Conservation (phyloP, 2,113 vertebrate genomes). For the Herpetotheres cachinnans region DNA sequence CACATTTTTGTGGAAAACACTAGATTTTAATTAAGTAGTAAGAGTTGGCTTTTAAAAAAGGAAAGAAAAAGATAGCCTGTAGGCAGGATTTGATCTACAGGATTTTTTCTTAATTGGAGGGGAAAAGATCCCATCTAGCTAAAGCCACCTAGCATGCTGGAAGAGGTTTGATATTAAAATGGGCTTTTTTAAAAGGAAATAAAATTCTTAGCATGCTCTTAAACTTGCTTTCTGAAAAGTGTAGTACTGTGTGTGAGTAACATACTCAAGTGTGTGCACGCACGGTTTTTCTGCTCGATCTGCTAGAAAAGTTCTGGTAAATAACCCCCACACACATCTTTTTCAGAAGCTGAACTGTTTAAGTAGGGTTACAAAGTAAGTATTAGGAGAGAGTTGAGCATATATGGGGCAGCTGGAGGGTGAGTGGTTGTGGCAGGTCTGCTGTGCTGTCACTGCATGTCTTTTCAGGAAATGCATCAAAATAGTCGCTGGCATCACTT, state of each 20-base stretch:
- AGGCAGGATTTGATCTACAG: neutral
- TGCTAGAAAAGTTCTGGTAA: neutral
- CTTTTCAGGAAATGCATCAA: neutral
- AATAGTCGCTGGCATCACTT: neutral
- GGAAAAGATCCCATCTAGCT: neutral
- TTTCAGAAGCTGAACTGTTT: neutral
- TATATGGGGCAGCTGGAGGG: neutral
- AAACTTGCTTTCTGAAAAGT: neutral
- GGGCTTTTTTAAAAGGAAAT: neutral
- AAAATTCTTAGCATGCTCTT: neutral
- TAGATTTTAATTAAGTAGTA: neutral
- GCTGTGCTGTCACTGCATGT: neutral
- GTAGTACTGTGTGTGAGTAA: neutral
- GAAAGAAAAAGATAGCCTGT: neutral
- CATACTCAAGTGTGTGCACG: accelerated
- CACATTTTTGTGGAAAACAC: neutral
- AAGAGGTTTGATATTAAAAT: neutral
- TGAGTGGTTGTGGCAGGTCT: constrained; percentile 29
- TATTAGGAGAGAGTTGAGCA: neutral
- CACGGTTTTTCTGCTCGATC: neutral
- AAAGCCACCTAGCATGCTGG: neutral
- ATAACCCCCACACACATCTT: neutral
- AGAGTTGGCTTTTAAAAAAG: neutral
- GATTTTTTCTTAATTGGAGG: neutral
- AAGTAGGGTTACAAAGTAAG: neutral